These are phyloP conservation scores for Sinohyriopsis cumingii DNA, from an alignment of 2,888 invertebrate genomes.

Conservation along the genomic window DNA sequence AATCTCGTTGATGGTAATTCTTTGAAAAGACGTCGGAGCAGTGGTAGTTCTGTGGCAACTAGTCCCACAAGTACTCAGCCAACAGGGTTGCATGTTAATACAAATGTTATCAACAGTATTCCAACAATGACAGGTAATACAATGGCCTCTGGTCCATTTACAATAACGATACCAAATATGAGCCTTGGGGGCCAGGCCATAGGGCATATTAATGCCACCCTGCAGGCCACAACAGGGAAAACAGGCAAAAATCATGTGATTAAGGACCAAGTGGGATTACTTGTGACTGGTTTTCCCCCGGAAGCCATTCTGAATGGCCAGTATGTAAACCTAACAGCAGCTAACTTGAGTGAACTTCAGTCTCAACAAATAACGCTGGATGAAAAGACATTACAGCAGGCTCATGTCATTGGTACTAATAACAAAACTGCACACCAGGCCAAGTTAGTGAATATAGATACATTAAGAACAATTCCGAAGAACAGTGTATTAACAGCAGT, in stretches of 20 bases:
- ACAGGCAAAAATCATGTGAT: slow-evolving; percentile 53
- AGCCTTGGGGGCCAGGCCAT: slow-evolving; percentile 49
- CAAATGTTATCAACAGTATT: slow-evolving; percentile 37
- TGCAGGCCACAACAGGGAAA: slow-evolving; percentile 37
- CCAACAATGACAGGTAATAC: slow-evolving; percentile 38
- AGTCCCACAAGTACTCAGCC: slow-evolving; percentile 19
- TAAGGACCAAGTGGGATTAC: slow-evolving; percentile 52
- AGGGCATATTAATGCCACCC: slow-evolving; percentile 49
- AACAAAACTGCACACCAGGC: slow-evolving; percentile 8
- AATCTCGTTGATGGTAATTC: too few relatives aligned
- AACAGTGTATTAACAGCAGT: slow-evolving; percentile 38
- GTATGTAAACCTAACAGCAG: slow-evolving; percentile 36
- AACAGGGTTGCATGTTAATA: slow-evolving; percentile 31
- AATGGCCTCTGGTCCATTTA: slow-evolving; percentile 38
- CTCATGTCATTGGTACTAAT: slow-evolving; percentile 25
- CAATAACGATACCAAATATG: slow-evolving; percentile 53
- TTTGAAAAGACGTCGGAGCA: slow-evolving; percentile 52
- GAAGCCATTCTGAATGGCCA: slow-evolving; percentile 60
- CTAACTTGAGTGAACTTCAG: slow-evolving; percentile 43
- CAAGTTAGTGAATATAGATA: background rate
- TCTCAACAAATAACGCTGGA: slow-evolving; percentile 29
- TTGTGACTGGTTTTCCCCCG: slow-evolving; percentile 57
- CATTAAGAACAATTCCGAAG: background rate
- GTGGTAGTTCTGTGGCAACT: slow-evolving; percentile 35
- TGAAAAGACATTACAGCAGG: slow-evolving; percentile 29